Base-by-base conservation (phyloP, 2,113 vertebrate species). In the Psettodes erumei region DNA sequence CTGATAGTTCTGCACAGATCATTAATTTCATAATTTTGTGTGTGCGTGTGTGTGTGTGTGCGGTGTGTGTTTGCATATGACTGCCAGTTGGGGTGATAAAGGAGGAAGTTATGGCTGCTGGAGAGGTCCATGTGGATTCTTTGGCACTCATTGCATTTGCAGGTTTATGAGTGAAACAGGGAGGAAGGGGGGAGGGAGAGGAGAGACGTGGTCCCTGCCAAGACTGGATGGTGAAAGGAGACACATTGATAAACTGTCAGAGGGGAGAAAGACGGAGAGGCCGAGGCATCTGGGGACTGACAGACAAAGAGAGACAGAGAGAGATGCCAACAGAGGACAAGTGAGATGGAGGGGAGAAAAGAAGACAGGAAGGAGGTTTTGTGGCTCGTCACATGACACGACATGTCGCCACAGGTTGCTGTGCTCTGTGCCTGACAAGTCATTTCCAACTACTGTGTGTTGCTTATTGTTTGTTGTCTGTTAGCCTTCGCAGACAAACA, bases 221-320 rank as follows among this genome's bases (percentile, higher is more conserved):
- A 47, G 27, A 51, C 15, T 1, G n/a, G 35, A 13, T 16, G 30
- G 30, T 69, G 69, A 47, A 47, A 43, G 72, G 33, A 55, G 42
- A 76, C 9, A n/a, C 30, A 71, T 56, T 62, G 71, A 72, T 38
- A 40, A 59, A 42, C 9, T 75, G 61, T 28, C 71, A 79, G 63
- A n/a, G n/a, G 23, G n/a, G 1, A 23, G 19, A 72, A 48, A 66
- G 76, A 66, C 25, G 9, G 61, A 58, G 42, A 56, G 33, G 33
- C 6, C 1, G 23, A 60, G 30, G 19, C 50, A 7, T 69, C 19
- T 11, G 47, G 50, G 43, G 51, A 38, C 23, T 32, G 38, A 53
- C 28, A 35, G 33, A 13, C 10, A 65, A 11, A 35, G 48, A 37
- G 54, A 77, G 15, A 33, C 9, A 43, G 18, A 53, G 11, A 19